Conservation (phyloP, 2,888 invertebrate genomes). For the Leptogaster cylindrica region DNA sequence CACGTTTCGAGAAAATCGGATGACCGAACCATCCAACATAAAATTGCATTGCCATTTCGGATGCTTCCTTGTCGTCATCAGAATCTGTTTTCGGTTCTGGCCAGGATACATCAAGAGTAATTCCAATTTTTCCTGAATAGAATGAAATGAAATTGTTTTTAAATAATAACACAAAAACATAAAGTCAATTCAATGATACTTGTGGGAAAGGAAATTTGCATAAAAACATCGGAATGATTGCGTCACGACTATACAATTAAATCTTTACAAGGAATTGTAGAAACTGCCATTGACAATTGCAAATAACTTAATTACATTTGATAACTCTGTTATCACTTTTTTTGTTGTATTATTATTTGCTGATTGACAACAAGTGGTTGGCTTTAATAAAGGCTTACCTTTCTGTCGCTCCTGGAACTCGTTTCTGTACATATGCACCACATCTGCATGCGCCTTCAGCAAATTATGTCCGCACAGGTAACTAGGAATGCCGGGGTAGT, state of each 20-base stretch:
- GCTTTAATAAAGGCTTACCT: slow-evolving; percentile 61
- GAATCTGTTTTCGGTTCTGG: slow-evolving; percentile 67
- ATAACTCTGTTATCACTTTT: no score
- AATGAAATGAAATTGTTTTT: slow-evolving; percentile 49
- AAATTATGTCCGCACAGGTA: slow-evolving; percentile 76
- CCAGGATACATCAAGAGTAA: slow-evolving; percentile 69
- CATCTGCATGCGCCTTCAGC: slow-evolving; percentile 75
- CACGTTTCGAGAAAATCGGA: slow-evolving; percentile 68
- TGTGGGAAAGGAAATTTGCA: no score
- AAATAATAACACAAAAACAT: background rate
- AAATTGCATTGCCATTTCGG: slow-evolving; percentile 68
- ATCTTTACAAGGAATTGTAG: no score
- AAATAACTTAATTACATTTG: no score
- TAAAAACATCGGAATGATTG: no score
- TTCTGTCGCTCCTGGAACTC: slow-evolving; percentile 66
- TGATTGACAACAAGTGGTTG: no score
- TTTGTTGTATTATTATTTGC: no score
- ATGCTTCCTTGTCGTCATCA: slow-evolving; percentile 66
- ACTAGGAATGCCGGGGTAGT: slow-evolving; percentile 68
- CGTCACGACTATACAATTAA: no score
- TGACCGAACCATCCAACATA: slow-evolving; percentile 73
- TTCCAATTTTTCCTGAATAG: slow-evolving; percentile 69
- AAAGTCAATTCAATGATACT: background rate
- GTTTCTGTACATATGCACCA: slow-evolving; percentile 69
- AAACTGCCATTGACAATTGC: no score